phyloP scores from a whole-genome alignment of 2,888 invertebrate genomes.

The Maniola hyperantus region DNA sequence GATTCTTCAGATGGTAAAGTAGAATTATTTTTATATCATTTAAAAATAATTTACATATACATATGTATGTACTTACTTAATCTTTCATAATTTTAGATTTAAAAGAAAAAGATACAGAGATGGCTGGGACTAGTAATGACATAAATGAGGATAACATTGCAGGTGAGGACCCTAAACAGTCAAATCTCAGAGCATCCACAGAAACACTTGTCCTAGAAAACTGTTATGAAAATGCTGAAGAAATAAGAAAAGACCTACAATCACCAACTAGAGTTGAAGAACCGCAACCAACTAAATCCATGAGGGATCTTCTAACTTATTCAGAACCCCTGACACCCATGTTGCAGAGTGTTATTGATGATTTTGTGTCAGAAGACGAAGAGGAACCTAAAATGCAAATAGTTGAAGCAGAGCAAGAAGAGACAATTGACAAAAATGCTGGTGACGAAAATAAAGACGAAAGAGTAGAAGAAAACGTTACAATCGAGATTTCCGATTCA shows the following conservation, averaged over 20 bases:
- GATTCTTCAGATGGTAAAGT: conserved; percentile 55
- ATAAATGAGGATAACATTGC: conserved; percentile 49
- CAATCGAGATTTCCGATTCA: conserved; percentile 39
- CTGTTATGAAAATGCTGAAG: conserved; percentile 61
- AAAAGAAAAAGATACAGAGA: conserved; percentile 46
- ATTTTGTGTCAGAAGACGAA: conserved; percentile 63
- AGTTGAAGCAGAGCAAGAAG: conserved; percentile 47
- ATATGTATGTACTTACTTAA: background rate
- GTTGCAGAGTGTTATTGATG: conserved; percentile 62
- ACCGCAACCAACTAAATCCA: conserved; percentile 46
- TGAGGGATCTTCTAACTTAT: conserved; percentile 62
- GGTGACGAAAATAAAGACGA: conserved; percentile 12
- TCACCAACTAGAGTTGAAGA: conserved; percentile 42
- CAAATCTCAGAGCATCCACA: conserved; percentile 65
- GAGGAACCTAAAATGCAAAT: conserved; percentile 56
- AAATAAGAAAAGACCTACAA: conserved; percentile 57
- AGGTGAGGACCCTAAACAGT: conserved; percentile 66
- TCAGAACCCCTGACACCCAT: conserved; percentile 65
- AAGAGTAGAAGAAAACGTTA: conserved; percentile 31
- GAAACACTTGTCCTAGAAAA: conserved; percentile 66
- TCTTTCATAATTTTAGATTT: conserved; percentile 47
- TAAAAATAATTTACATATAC: background rate
- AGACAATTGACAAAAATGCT: conserved; percentile 37
- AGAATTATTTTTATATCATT: background rate
- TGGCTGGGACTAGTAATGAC: conserved; percentile 49